phyloP scores from a whole-genome alignment of 2,888 invertebrate species.

The Conus canariensis region DNA sequence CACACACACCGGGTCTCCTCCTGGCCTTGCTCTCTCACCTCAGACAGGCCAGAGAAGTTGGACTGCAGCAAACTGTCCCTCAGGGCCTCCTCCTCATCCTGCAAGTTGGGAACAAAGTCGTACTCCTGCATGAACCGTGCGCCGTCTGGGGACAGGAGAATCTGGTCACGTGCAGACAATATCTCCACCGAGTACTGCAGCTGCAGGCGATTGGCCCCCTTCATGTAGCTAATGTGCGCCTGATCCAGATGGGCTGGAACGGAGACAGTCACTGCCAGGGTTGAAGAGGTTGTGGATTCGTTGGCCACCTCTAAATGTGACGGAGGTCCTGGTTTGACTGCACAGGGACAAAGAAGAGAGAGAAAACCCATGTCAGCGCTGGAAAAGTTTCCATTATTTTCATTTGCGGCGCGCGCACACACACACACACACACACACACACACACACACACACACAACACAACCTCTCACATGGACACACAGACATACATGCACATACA shows the following conservation, averaged over 20 bases:
- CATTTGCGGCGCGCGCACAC: too few relatives aligned
- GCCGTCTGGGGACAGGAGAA: not conserved
- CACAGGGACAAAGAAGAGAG: not conserved
- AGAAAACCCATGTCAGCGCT: not conserved
- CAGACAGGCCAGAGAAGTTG: not conserved
- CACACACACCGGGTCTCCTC: not conserved
- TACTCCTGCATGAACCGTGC: not conserved
- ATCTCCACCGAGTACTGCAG: not conserved
- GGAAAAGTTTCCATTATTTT: too few relatives aligned
- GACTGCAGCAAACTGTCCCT: not conserved
- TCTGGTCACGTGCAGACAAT: not conserved
- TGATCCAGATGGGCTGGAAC: not conserved
- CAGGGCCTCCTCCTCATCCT: not conserved
- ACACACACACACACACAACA: not conserved
- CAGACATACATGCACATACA: too few relatives aligned
- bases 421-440: not conserved
- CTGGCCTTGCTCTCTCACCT: not conserved
- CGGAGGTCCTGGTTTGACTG: slow-evolving; percentile 4
- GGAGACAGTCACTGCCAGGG: not conserved
- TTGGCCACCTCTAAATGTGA: not conserved
- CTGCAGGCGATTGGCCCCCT: not conserved
- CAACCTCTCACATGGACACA: too few relatives aligned
- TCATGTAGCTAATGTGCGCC: not conserved
- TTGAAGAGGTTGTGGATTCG: not conserved
- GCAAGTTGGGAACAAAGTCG: slow-evolving; percentile 8